A percentile compares a stretch with the other conserved stretches of the same genome.
These are phyloP conservation scores for Dynastes grantii DNA, from an alignment of 2,888 invertebrate genomes.

Conservation along the genomic window DNA sequence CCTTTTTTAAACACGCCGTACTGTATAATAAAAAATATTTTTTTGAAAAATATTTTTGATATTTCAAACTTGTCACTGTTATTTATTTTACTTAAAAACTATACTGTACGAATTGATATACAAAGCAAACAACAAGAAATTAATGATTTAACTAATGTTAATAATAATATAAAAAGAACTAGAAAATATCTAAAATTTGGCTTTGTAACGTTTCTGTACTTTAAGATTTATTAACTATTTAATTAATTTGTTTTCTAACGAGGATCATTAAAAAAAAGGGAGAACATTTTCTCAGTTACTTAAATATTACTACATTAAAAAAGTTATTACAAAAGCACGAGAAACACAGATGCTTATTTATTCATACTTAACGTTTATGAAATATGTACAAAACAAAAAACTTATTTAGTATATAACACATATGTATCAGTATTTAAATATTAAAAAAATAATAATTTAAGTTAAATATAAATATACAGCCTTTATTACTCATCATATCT, in stretches of 20 bases:
- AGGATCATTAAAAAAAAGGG: conserved; percentile 4
- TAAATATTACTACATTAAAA: conserved; percentile 2
- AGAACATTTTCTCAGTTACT: conserved; percentile 5
- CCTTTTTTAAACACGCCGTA: too few species aligned
- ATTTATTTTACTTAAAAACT: too few species aligned
- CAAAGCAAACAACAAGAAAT: too few species aligned
- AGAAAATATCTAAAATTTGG: conserved; percentile 42
- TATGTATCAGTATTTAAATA: conserved; percentile 16
- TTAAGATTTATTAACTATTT: not conserved
- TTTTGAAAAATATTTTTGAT: too few species aligned
- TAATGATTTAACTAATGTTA: too few species aligned
- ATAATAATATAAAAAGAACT: conserved; percentile 16
- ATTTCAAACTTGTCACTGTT: too few species aligned
- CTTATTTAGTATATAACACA: conserved; percentile 21
- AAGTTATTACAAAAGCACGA: conserved; percentile 24
- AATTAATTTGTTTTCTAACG: not conserved
- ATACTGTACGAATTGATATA: too few species aligned
- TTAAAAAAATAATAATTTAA: conserved; percentile 39
- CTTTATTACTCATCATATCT: conserved; percentile 23
- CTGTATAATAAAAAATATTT: too few species aligned
- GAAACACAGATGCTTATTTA: conserved; percentile 13
- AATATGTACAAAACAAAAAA: conserved; percentile 23
- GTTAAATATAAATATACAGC: conserved; percentile 39
- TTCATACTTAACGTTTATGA: not conserved
- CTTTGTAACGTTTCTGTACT: conserved; percentile 35